These are phyloP conservation scores for Mycalesis mineus DNA, from an alignment of 2,888 invertebrate species.

Conservation along the genomic window DNA sequence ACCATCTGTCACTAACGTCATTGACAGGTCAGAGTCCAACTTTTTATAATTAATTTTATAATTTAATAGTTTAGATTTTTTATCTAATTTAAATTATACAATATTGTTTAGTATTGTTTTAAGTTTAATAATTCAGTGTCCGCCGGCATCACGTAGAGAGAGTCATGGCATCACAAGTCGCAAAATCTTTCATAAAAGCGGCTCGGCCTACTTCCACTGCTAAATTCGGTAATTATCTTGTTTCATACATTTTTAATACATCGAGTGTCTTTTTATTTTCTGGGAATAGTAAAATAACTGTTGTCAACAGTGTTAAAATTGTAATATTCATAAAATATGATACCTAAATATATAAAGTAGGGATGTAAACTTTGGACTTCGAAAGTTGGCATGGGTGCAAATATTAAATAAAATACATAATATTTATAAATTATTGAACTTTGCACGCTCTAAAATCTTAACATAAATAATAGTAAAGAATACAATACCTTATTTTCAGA, in stretches of 20 bases:
- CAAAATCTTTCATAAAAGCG: conserved; percentile 63
- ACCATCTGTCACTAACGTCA: conserved; percentile 4
- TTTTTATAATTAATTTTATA: conserved; percentile 34
- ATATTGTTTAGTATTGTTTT: conserved; percentile 5
- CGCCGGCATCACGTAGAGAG: conserved; percentile 8
- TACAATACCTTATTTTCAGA: no score
- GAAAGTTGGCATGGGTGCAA: conserved; percentile 30
- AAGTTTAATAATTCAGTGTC: conserved; percentile 8
- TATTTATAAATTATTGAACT: neutral
- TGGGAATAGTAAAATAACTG: no score
- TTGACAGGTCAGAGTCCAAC: conserved; percentile 72
- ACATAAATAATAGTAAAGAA: neutral
- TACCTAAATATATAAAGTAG: neutral
- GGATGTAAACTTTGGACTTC: conserved; percentile 37
- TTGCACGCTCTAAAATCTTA: neutral
- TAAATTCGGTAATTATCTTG: conserved; percentile 58
- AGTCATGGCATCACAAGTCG: conserved; percentile 68
- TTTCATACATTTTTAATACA: no score
- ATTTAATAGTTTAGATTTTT: neutral
- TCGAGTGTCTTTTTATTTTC: neutral
- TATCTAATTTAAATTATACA: neutral
- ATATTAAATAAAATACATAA: conserved; percentile 8
- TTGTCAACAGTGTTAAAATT: no score
- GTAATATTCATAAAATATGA: no score
- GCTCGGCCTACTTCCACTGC: conserved; percentile 55